Percentiles rank a stretch among this genome's conserved stretches.
Evolutionary conservation across 1,140 invertebrate species (phyloP).

Genomic region (Neodiprion virginianus): DNA sequence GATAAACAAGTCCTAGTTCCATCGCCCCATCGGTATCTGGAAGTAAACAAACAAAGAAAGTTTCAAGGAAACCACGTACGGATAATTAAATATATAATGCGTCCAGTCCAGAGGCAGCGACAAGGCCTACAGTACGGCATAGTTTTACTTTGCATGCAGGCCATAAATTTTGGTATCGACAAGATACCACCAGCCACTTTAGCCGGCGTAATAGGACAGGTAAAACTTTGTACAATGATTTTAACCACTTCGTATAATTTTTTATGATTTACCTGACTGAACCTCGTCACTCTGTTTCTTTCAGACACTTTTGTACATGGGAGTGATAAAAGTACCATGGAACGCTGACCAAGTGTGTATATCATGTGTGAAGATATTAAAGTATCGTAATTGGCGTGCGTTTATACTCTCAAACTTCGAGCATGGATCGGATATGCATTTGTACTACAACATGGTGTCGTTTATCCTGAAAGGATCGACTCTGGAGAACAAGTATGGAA

Average conservation of each 20-base stretch:
- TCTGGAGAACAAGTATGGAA: slow-evolving; percentile 67
- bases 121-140: slow-evolving; percentile 51
- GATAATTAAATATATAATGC: slow-evolving; percentile 36
- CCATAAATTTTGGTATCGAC: slow-evolving; percentile 63
- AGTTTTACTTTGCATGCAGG: slow-evolving; percentile 48
- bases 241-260: background rate
- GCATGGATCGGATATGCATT: slow-evolving; percentile 76
- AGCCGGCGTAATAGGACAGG: slow-evolving; percentile 60
- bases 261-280: background rate
- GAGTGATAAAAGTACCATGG: slow-evolving; percentile 65
- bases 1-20: too few relatives aligned
- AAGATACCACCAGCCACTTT: slow-evolving; percentile 72
- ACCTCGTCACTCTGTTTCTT: slow-evolving; percentile 28
- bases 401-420: slow-evolving; percentile 70
- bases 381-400: slow-evolving; percentile 64
- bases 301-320: slow-evolving; percentile 60
- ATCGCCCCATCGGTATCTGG: too few relatives aligned
- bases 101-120: slow-evolving; percentile 48
- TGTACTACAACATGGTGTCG: slow-evolving; percentile 80
- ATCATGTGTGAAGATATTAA: slow-evolving; percentile 64
- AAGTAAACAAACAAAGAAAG: background rate
- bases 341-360: slow-evolving; percentile 67
- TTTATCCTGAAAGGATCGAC: slow-evolving; percentile 70
- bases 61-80: too few relatives aligned
- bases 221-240: slow-evolving; percentile 35